Evolutionary conservation across 1,140 invertebrate genomes (phyloP), one percentile per base, ranked within the genome.

Genomic region (Drosophila malerkotliana): DNA sequence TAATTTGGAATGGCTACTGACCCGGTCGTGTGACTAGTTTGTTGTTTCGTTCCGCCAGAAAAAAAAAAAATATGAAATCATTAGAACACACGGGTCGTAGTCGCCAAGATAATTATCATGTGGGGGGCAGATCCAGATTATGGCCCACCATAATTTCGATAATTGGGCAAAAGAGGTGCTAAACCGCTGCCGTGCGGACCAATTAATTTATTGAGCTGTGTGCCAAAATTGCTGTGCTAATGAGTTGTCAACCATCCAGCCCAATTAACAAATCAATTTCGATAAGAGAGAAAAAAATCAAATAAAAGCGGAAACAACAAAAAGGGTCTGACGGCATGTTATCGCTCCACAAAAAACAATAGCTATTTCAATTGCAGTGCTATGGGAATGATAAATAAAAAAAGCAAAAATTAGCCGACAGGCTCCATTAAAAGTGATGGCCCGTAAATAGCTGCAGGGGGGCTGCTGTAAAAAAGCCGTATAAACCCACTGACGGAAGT

Each of bases 201-300:
- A 79, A 55, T 62, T 44, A 58, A 71, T 85, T 84, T 79, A 84
- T 72, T 55, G 54, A 7, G 3, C 21, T 21, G 2, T 3, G 21
- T 21, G 21, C 59, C 34, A 26, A 52, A 78, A 71, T 58, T 76
- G 61, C 28, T 61, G 64, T 84, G 80, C 74, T 87, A 85, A 85
- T 87, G 69, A 72, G 60, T 61, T 39, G 57, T 63, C 82, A 71
- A 87, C 77, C 73, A 87, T 73, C 60, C 48, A 18, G 49, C 41
- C 58, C 59, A 85, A 87, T 87, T 81, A 85, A 79, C 82, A 77
- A 87, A 85, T 85, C 78, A 81, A 68, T 81, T 85, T 78, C 56
- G 78, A 77, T 84, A 81, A 79, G 68, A 60, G 12, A 14, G 4
- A 3, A 71, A 80, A 47, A 56, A 74, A 26, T 9, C 57, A 73